Percentiles rank a stretch among this genome's conserved stretches.
Evolutionary conservation across 1,140 invertebrate species (phyloP).

Genomic region (Ladona fulva): DNA sequence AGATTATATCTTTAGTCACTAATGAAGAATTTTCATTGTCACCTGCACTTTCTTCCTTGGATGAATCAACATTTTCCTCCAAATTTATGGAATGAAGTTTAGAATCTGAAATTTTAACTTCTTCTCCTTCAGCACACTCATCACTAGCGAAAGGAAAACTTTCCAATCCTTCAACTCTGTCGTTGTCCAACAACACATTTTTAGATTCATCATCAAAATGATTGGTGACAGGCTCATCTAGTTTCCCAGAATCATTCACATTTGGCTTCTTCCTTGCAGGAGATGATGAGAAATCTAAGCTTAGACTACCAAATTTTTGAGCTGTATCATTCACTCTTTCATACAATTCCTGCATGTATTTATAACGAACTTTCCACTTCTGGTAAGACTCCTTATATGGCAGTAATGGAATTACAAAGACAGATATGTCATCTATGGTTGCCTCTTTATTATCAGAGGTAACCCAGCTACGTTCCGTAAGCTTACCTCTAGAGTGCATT

Average conservation of each 20-base stretch:
- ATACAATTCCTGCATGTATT: neutral
- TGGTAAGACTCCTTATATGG: constrained; percentile 42
- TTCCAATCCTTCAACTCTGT: no score
- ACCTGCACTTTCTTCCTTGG: no score
- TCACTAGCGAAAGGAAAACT: no score
- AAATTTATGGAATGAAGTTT: no score
- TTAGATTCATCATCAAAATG: neutral
- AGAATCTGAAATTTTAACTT: no score
- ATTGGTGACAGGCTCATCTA: neutral
- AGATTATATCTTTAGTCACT: no score
- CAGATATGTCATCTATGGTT: constrained; percentile 77
- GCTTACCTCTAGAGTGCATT: constrained; percentile 65
- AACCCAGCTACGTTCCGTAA: constrained; percentile 56
- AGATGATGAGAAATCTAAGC: neutral
- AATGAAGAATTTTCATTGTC: no score
- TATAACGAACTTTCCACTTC: neutral
- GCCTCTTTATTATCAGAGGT: constrained; percentile 53
- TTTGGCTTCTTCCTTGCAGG: neutral
- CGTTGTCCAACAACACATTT: no score
- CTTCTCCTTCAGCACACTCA: no score
- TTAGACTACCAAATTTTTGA: neutral
- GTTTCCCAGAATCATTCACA: neutral
- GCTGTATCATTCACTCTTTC: neutral
- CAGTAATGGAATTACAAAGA: constrained; percentile 69
- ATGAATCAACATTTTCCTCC: no score